Conservation (phyloP, 2,113 vertebrate species). For the Eleginops maclovinus region DNA sequence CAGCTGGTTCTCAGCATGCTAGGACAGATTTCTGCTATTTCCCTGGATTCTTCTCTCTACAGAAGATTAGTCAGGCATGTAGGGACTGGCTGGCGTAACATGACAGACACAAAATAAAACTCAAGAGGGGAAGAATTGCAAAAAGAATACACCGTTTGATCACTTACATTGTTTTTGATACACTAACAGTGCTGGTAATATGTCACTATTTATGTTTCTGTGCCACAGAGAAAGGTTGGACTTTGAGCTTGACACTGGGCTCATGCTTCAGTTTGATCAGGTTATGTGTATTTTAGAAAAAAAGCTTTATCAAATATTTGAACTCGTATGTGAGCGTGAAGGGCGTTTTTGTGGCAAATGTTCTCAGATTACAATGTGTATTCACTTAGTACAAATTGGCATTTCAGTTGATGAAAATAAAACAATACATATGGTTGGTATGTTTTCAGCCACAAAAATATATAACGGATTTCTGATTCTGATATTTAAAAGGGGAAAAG, state of each 20-base stretch:
- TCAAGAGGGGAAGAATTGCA: neutral
- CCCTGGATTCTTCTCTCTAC: conserved; percentile 64
- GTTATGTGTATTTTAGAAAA: neutral
- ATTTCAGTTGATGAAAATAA: neutral
- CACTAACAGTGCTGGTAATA: neutral
- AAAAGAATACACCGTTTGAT: neutral
- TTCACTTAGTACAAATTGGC: neutral
- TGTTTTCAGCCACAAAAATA: neutral
- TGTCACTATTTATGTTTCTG: neutral
- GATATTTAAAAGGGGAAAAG: neutral
- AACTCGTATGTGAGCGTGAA: neutral
- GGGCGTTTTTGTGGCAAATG: neutral
- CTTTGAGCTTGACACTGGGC: conserved; percentile 40
- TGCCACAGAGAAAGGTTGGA: conserved; percentile 29
- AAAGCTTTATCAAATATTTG: conserved; percentile 1
- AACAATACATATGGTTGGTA: neutral
- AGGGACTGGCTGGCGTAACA: conserved; percentile 52
- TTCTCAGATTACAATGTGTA: neutral
- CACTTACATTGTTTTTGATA: neutral
- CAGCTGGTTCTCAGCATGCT: conserved; percentile 67
- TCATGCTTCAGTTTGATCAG: neutral
- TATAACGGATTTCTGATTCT: too few species aligned
- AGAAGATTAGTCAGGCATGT: conserved; percentile 57
- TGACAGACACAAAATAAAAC: neutral
- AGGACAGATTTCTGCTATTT: conserved; percentile 71